These are phyloP conservation scores for Pseudopleuronectes americanus DNA, from an alignment of 2,797 vertebrate genomes.

Conservation along the genomic window DNA sequence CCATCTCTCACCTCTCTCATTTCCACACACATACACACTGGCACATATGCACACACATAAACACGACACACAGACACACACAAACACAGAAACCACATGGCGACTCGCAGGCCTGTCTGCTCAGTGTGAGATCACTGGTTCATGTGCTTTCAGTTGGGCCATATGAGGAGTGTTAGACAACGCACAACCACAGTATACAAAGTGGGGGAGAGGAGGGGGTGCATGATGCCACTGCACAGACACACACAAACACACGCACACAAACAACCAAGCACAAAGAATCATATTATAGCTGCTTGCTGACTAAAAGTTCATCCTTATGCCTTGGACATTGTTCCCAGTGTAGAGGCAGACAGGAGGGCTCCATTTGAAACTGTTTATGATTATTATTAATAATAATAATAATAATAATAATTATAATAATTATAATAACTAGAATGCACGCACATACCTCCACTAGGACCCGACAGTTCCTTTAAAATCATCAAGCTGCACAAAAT, in stretches of 20 bases:
- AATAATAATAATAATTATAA: neutral
- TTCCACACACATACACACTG: neutral
- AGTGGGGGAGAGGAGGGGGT: neutral
- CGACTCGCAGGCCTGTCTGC: conserved; percentile 49
- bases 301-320: conserved; percentile 36
- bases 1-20: conserved; percentile 37
- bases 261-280: conserved; percentile 2
- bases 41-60: neutral
- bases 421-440: neutral
- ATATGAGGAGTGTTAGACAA: conserved; percentile 70
- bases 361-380: conserved; percentile 12
- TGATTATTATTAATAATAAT: neutral
- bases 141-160: conserved; percentile 70
- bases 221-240: conserved; percentile 26
- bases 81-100: conserved; percentile 55
- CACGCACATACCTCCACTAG: no score
- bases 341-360: conserved; percentile 32
- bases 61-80: conserved; percentile 20
- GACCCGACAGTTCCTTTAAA: no score
- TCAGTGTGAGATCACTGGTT: conserved; percentile 70
- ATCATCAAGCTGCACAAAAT: no score
- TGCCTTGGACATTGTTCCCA: conserved; percentile 5
- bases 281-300: conserved; percentile 15
- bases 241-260: conserved; percentile 3
- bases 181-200: conserved; percentile 57